A percentile compares a stretch with the other conserved stretches of the same genome.
Conservation (phyloP, 2,797 vertebrate species). For the Pseudomugil tenellus region DNA sequence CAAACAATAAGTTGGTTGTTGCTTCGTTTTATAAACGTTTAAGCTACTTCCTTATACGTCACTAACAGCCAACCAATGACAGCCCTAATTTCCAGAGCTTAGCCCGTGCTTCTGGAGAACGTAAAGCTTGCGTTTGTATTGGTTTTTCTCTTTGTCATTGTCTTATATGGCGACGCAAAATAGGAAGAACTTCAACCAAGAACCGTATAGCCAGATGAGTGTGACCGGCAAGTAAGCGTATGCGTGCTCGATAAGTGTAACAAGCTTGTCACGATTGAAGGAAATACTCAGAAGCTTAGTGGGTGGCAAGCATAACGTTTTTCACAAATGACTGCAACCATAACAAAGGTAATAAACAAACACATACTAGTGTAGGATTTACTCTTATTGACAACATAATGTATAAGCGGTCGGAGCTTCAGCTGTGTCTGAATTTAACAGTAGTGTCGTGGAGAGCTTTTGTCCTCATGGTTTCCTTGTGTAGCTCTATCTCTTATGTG, state of each 20-base stretch:
- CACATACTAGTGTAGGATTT: neutral
- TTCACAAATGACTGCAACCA: constrained; percentile 48
- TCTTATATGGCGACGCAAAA: constrained; percentile 8
- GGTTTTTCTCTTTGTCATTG: constrained; percentile 18
- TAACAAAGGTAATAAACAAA: constrained; percentile 60
- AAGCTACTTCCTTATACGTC: constrained; percentile 57
- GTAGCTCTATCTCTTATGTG: constrained; percentile 9
- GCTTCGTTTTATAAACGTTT: neutral
- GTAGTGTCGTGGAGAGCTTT: accelerated
- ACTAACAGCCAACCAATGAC: constrained; percentile 59
- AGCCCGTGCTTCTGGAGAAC: constrained; percentile 45
- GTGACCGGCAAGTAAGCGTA: neutral
- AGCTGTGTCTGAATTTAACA: neutral
- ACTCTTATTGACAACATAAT: neutral
- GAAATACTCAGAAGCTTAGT: constrained; percentile 20
- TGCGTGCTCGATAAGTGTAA: constrained; percentile 6
- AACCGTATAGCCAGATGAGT: neutral
- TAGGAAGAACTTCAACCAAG: neutral
- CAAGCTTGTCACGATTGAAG: constrained; percentile 3
- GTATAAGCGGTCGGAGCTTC: neutral
- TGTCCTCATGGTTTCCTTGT: too few relatives aligned
- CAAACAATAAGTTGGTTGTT: neutral
- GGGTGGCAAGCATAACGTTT: constrained; percentile 29
- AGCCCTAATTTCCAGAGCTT: constrained; percentile 23
- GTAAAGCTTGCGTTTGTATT: constrained; percentile 14